Percentiles rank a stretch among this genome's conserved stretches.
These are phyloP conservation scores for Zonotrichia leucophrys DNA, from an alignment of 2,113 vertebrate genomes.

Conservation along the genomic window DNA sequence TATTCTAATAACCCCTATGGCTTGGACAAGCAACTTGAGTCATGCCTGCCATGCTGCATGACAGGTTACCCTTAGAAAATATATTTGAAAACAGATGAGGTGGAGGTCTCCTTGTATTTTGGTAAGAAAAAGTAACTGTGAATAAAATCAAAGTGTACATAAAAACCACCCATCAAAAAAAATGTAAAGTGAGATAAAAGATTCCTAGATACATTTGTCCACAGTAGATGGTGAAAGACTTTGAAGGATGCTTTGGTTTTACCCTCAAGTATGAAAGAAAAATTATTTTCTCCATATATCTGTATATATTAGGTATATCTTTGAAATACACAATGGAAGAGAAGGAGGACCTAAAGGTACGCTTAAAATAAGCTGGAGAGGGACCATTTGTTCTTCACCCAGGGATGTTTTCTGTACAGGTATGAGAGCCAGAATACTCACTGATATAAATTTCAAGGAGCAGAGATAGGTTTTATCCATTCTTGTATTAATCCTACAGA, in stretches of 20 bases:
- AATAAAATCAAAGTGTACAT: neutral
- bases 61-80: neutral
- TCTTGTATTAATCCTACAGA: neutral
- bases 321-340: neutral
- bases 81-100: neutral
- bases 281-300: neutral
- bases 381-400: neutral
- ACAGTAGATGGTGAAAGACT: neutral
- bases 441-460: neutral
- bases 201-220: neutral
- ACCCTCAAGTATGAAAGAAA: neutral
- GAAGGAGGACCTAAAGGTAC: neutral
- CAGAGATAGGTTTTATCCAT: neutral
- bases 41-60: neutral
- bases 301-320: neutral
- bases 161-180: neutral
- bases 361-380: neutral
- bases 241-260: neutral
- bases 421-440: neutral
- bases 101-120: neutral
- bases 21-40: neutral
- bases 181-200: neutral
- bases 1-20: neutral
- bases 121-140: neutral
- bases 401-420: neutral